These are phyloP conservation scores for Ondatra zibethicus DNA, from an alignment of 2,113 vertebrate species.

Conservation along the genomic window DNA sequence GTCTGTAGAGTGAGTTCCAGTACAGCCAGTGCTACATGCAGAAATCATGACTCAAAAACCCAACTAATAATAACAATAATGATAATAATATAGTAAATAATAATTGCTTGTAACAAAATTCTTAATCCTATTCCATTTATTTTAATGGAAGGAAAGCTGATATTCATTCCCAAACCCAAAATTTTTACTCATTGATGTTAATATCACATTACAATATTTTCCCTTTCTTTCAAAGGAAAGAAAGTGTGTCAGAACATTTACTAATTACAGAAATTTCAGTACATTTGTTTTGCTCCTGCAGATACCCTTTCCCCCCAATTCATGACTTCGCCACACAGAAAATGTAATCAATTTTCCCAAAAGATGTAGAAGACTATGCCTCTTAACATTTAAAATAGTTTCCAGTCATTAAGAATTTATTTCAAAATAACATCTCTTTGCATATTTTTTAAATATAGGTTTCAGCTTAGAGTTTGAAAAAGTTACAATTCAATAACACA, in stretches of 20 bases:
- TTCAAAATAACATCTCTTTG: slow-evolving; percentile 29
- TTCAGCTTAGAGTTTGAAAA: background rate
- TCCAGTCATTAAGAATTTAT: background rate
- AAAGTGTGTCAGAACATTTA: background rate
- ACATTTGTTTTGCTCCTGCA: background rate
- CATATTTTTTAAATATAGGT: slow-evolving; percentile 41
- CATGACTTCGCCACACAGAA: slow-evolving; percentile 34
- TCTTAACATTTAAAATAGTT: background rate
- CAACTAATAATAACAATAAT: background rate
- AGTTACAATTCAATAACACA: background rate
- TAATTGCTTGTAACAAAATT: background rate
- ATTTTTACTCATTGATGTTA: too few relatives aligned
- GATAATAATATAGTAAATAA: background rate
- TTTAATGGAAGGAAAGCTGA: background rate
- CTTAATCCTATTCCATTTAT: background rate
- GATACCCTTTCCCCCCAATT: background rate
- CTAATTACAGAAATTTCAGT: background rate
- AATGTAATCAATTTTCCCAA: background rate
- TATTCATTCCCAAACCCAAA: background rate
- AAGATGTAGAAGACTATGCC: background rate
- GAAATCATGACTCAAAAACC: background rate
- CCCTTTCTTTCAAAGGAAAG: background rate
- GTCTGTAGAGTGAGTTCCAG: background rate
- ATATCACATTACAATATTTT: background rate
- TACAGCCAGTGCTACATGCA: background rate